Base-by-base conservation (phyloP, 2,797 vertebrate species). In the Siniperca scherzeri region DNA sequence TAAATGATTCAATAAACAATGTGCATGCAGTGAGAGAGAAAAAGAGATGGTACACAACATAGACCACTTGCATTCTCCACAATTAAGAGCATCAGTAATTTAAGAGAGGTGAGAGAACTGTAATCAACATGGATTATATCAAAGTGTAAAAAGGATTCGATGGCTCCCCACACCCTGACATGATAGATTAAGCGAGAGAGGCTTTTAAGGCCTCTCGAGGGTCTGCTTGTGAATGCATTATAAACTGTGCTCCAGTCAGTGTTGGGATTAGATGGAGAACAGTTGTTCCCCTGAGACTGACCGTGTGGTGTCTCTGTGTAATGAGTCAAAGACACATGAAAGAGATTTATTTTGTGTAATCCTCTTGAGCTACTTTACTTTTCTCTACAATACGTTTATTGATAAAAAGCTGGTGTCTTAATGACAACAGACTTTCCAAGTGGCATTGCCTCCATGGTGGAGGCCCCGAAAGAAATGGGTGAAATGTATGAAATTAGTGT, bases 91-190 rank as follows among this genome's bases (percentile, higher is more conserved):
- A 42, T 70, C 50, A 73, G 75, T 82, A 75, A 82, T 88, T 81
- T 74, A 74, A 5, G 68, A 61, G 78, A 90, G 87, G 90, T 85
- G 88, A 86, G 84, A 90, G 82, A 74, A 55, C 66, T 44, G 70
- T 81, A 84, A 90, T 92, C 91, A 94, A 74, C 89, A 83, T 77
- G 88, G 92, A 91, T 94, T 92, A 91, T 80, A 91, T 89, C 88
- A 84, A 84, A 88, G 88, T 64, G 85, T 85, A 84, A 88, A 75
- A 88, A 90, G 92, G 91, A 91, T 90, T 92, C 42, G 22, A 91
- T 82, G 78, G 76, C 84, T 82, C 71, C 50, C 81, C 64, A 67
- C 86, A 87, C 78, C 78, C 83, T 82, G 87, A 87, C 85, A 87
- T 81, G 80, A 89, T 67, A 79, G 89, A 94, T 91, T 88, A 82